phyloP scores from a whole-genome alignment of 2,797 vertebrate genomes.

The Anisognathus igniventris region DNA sequence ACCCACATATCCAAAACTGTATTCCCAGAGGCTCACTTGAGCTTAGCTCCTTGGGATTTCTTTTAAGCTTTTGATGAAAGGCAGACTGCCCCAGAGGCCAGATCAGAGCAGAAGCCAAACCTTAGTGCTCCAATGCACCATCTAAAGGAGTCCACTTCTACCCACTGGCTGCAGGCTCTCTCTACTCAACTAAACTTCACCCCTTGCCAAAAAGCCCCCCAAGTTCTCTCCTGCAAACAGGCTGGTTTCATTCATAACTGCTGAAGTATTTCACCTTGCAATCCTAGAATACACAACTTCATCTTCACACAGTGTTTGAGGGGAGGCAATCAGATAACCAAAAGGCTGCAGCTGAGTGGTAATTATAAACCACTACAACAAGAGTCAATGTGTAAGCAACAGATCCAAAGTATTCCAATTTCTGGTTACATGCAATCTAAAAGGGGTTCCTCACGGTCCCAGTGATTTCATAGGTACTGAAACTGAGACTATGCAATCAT shows the following conservation, averaged over 20 bases:
- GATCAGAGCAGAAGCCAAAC: background rate
- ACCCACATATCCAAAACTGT: background rate
- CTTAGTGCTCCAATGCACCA: background rate
- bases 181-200: background rate
- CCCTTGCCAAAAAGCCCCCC: background rate
- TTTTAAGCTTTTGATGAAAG: background rate
- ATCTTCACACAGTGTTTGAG: background rate
- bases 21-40: background rate
- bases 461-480: background rate
- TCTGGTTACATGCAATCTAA: background rate
- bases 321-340: background rate
- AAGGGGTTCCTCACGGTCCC: background rate
- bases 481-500: background rate
- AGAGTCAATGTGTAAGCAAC: background rate
- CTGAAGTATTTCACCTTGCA: background rate
- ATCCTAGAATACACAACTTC: background rate
- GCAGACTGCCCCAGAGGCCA: background rate
- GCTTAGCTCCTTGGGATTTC: background rate
- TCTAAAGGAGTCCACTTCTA: background rate
- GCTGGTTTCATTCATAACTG: background rate
- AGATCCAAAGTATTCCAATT: background rate
- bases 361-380: background rate
- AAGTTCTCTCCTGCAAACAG: background rate
- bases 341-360: background rate
- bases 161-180: background rate